Evolutionary conservation across 2,113 vertebrate genomes (phyloP), one percentile per base, ranked within the genome.

Genomic region (Zonotrichia leucophrys): DNA sequence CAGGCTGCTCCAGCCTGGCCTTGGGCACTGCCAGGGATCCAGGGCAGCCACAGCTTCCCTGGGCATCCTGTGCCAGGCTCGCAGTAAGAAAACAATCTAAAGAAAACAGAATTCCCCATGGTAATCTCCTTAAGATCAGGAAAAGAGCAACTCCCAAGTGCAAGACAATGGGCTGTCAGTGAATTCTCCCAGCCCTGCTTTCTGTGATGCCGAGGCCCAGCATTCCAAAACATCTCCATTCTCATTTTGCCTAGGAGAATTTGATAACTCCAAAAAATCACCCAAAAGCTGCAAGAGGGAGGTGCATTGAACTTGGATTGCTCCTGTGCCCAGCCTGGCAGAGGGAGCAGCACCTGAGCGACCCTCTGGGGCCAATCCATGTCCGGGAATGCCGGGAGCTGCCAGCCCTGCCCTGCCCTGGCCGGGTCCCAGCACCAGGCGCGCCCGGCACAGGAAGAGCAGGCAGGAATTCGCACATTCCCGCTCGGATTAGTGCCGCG

Each of bases 401-500:
- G 97, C 96, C 98, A 97, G 96, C 88, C 23, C 83, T 20, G 91
- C 90, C 55, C 52, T 41, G 24, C 50, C 11, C 98, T 95, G 95
- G 97, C 97, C 78, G 64, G 31, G 95, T 92, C 97, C 92, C 10
- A 25, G 93, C 97, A 81, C 96, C 97, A 90, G 97, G 97, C 97
- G 97, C 37, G 96, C 96, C 55, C 50, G 73, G 89, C 42, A 79
- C 69, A 92, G 97, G 94, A 86, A 88, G 97, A 92, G 92, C 87
- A 33, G 74, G 94, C 95, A 95, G 97, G 97, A 97, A 98, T 98
- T 97, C 96, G 84, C 96, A 94, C 98, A 95, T 97, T 96, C 97
- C 97, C 96, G 60, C 95, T 82, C 95, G 70, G 92, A 95, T 97
- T 97, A 97, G 97, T 97, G 94, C 85, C 50, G 22, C 89, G 78